phyloP scores from a whole-genome alignment of 2,888 invertebrate genomes.

The Epinotia bilunana region DNA sequence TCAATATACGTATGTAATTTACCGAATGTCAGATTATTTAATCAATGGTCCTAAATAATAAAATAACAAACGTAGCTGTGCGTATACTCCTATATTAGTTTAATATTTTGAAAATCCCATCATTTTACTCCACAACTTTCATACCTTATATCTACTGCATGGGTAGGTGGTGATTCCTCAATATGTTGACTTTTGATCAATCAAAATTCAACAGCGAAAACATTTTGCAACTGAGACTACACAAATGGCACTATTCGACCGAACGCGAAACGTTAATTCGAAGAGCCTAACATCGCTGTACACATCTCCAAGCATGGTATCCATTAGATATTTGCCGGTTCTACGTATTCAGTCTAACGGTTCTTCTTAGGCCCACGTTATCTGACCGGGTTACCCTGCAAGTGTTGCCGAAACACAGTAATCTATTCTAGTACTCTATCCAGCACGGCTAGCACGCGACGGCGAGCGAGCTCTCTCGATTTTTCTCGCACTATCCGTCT shows the following conservation, averaged over 20 bases:
- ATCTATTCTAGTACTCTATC: neutral
- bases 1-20: neutral
- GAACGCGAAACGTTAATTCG: conserved; percentile 56
- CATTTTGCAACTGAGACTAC: neutral
- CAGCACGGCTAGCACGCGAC: too few species aligned
- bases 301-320: conserved; percentile 62
- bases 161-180: neutral
- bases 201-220: neutral
- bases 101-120: neutral
- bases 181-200: neutral
- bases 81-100: conserved; percentile 15
- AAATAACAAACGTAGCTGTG: conserved; percentile 21
- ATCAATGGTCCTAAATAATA: neutral
- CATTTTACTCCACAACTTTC: neutral
- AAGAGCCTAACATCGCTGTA: conserved; percentile 58
- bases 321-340: conserved; percentile 56
- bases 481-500: too few species aligned
- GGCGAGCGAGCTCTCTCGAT: too few species aligned
- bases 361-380: conserved; percentile 26
- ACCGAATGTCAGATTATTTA: neutral
- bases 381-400: conserved; percentile 6
- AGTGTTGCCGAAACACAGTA: neutral
- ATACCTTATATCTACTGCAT: neutral
- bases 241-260: conserved; percentile 71
- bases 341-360: conserved; percentile 55